A percentile compares a stretch with the other conserved stretches of the same genome.
These are phyloP conservation scores for Erebia epiphron DNA, from an alignment of 2,888 invertebrate genomes.

Conservation along the genomic window DNA sequence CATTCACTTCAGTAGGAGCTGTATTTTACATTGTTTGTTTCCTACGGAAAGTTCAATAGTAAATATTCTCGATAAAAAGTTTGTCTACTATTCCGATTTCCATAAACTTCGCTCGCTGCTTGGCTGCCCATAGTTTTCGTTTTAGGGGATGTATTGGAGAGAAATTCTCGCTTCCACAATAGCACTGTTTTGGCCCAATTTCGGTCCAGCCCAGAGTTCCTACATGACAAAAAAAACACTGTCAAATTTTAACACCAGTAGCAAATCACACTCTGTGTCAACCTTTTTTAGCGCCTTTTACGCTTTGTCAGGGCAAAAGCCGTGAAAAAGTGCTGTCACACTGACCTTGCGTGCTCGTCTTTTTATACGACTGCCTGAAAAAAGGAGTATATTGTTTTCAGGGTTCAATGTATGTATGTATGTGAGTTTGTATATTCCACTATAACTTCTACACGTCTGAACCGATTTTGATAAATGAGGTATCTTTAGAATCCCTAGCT, in stretches of 20 bases:
- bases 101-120: conserved; percentile 20
- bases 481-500: too few species aligned
- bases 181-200: conserved; percentile 10
- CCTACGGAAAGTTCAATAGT: conserved; percentile 22
- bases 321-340: too few species aligned
- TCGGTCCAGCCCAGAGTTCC: neutral
- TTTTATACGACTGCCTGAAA: too few species aligned
- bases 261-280: too few species aligned
- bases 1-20: conserved; percentile 4
- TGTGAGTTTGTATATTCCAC: too few species aligned
- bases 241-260: neutral
- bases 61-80: conserved; percentile 24
- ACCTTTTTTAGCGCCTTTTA: too few species aligned
- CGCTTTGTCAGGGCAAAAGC: too few species aligned
- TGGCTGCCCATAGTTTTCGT: conserved; percentile 18
- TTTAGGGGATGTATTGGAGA: conserved; percentile 15
- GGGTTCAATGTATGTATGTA: too few species aligned
- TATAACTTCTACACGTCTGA: too few species aligned
- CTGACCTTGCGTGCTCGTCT: too few species aligned
- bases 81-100: conserved; percentile 19
- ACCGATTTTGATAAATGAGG: too few species aligned
- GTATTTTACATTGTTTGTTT: conserved; percentile 24
- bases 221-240: neutral
- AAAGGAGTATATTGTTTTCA: too few species aligned
- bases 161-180: conserved; percentile 18